Base-by-base conservation (phyloP, 2,797 vertebrate genomes). In the Brachyalestes nurse region DNA sequence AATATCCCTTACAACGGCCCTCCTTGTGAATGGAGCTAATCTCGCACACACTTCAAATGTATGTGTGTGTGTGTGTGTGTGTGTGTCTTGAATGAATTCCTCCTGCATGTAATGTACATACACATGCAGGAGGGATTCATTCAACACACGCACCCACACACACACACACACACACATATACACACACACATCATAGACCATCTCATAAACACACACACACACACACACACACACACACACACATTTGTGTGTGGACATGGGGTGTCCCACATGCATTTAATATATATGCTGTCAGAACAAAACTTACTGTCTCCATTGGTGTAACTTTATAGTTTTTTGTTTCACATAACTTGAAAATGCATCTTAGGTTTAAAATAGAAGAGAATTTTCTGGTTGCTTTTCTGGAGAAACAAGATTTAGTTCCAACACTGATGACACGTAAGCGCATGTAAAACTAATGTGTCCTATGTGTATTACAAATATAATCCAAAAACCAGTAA, bases 11-110 rank as follows among this genome's bases (percentile, higher is more conserved):
- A 86, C 83, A 87, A 57, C 62, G 45, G 42, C 80, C 45, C 82
- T 82, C 72, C 70, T 80, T 80, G 79, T 88, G 82, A 90, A 90
- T 89, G 87, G 88, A 89, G 40, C 81, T 91, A 92, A 91, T 91
- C 88, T 91, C 88, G 86, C 87, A 88, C 89, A 87, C 84, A 82
- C 88, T 79, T 89, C 79, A 57, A 74, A 80, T 16, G 49, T 16
- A 47, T 19, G 34, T 62, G 61, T 40, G 65, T 72, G 49, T 64
- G 58, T 73, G 67, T 67, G 38, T 58, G 21, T 71, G 69, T 66
- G 51, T 72, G 70, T 55, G 70, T 8, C 34, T 23, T 62, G 64
- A 81, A 77, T 65, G 75, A 77, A 82, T 79, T 17, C 57, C 70
- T 53, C 75, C 25, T 7, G 64, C 25, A 78, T 62, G 19, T 5